phyloP scores from a whole-genome alignment of 23 tunicate genomes.

The Ascidia mentula region DNA sequence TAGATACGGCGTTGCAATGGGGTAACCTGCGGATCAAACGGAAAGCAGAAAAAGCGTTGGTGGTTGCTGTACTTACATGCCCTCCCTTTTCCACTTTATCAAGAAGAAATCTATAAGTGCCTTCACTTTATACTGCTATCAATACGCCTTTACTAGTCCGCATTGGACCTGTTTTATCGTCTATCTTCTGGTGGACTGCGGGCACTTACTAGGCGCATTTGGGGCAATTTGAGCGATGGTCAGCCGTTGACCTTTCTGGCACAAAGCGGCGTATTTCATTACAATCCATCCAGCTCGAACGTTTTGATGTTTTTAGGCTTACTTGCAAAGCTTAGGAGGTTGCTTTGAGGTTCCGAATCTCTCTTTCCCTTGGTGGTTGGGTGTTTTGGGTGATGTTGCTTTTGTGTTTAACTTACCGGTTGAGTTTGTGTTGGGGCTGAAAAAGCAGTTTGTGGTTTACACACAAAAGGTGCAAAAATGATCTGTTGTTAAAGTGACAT shows the following conservation, averaged over 20 bases:
- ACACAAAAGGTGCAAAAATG: too few species aligned
- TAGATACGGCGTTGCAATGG: neutral
- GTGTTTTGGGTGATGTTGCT: too few species aligned
- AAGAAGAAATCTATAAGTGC: slow-evolving; percentile 12
- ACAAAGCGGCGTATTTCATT: neutral
- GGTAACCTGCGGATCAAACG: neutral
- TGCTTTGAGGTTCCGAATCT: neutral
- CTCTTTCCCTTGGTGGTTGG: too few species aligned
- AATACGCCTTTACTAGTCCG: neutral
- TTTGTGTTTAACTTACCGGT: too few species aligned
- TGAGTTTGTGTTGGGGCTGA: too few species aligned
- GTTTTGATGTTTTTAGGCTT: neutral
- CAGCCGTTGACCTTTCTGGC: neutral
- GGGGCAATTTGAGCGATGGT: neutral
- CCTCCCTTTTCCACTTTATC: too few species aligned
- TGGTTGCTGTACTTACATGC: too few species aligned
- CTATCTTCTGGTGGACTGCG: too few species aligned
- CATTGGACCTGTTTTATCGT: neutral
- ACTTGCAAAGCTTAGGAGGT: too few species aligned
- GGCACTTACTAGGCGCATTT: neutral
- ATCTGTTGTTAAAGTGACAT: too few species aligned
- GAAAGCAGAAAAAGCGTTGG: too few species aligned
- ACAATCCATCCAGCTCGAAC: neutral
- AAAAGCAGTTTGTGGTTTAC: too few species aligned
- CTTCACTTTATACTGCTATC: neutral